Percentiles rank a stretch among this genome's conserved stretches.
phyloP scores from a whole-genome alignment of 2,113 vertebrate genomes.

The Pristiophorus japonicus region DNA sequence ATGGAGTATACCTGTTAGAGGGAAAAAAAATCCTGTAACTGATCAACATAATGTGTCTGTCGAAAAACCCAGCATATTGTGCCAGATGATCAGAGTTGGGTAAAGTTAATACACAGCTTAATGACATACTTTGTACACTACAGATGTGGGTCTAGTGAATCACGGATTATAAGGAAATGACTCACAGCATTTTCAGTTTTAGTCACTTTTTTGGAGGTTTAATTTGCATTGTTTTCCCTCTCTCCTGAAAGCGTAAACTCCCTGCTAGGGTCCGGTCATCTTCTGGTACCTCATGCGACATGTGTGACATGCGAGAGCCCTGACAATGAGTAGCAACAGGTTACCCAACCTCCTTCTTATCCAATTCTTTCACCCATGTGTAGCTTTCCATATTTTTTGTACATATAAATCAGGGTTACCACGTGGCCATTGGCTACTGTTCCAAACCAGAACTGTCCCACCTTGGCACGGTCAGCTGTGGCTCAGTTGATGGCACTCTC shows the following conservation, averaged over 20 bases:
- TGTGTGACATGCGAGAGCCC: too few species aligned
- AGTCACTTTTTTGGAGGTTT: neutral
- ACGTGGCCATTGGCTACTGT: neutral
- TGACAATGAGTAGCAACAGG: neutral
- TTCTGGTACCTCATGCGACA: neutral
- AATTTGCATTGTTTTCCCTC: neutral
- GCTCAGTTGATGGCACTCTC: neutral
- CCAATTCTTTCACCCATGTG: neutral
- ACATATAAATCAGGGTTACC: neutral
- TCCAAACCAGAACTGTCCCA: neutral
- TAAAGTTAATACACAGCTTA: neutral
- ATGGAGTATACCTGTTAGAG: conserved; percentile 77
- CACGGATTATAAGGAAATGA: neutral
- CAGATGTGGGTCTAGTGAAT: neutral
- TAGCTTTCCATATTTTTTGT: neutral
- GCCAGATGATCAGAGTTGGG: neutral
- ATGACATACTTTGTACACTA: neutral
- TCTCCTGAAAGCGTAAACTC: neutral
- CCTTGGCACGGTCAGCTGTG: neutral
- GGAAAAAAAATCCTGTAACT: conserved; percentile 19
- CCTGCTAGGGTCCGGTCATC: neutral
- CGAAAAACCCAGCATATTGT: neutral
- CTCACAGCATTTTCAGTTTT: neutral
- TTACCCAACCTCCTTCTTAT: neutral
- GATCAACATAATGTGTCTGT: neutral